Percentiles rank a stretch among this genome's conserved stretches.
Conservation (phyloP, 1,140 invertebrate genomes). For the Pantala flavescens region DNA sequence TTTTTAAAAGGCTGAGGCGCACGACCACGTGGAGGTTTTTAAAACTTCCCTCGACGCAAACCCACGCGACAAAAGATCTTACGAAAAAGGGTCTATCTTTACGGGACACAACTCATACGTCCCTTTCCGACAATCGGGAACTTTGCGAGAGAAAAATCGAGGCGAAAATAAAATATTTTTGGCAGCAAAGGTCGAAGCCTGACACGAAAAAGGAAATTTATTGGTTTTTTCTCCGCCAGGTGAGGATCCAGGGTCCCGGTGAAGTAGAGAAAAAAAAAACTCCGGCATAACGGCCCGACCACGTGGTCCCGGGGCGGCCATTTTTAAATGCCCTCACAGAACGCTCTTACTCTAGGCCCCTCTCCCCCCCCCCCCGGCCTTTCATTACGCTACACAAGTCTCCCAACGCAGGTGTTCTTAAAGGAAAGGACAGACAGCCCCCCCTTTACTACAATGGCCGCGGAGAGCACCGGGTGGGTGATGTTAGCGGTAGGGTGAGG, state of each 20-base stretch:
- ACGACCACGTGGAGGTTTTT: too few species aligned
- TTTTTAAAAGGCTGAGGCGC: too few species aligned
- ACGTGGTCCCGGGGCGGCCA: constrained; percentile 13
- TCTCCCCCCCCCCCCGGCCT: not conserved
- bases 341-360: constrained; percentile 9
- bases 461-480: not conserved
- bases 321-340: constrained; percentile 18
- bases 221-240: not conserved
- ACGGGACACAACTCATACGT: too few species aligned
- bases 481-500: not conserved
- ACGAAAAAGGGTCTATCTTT: too few species aligned
- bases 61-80: too few species aligned
- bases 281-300: not conserved
- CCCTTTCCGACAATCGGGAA: too few species aligned
- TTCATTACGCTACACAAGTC: not conserved
- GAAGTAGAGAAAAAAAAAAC: not conserved
- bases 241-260: not conserved
- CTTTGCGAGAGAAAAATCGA: too few species aligned
- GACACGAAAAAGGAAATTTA: not conserved
- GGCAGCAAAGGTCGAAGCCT: not conserved
- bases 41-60: too few species aligned
- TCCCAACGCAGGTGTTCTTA: constrained; percentile 11
- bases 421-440: not conserved
- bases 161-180: not conserved
- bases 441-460: not conserved